These are phyloP conservation scores for Cheiracanthium punctorium DNA, from an alignment of 2,888 invertebrate species.

Conservation along the genomic window DNA sequence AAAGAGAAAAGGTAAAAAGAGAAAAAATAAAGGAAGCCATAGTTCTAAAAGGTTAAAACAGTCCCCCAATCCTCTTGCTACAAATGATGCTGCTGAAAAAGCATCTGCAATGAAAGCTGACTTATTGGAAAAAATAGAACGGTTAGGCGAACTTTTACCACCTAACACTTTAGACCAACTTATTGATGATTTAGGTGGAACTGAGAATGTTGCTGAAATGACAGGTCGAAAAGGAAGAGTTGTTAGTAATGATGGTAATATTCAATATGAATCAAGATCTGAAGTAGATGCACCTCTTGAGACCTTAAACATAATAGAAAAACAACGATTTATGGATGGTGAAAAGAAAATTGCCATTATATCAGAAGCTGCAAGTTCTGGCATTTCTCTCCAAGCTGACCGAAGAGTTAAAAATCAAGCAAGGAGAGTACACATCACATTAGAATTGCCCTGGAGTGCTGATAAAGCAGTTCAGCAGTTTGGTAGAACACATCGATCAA, in stretches of 20 bases:
- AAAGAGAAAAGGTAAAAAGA: constrained; percentile 71
- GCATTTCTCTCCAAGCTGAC: constrained; percentile 97
- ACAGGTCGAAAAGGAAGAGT: constrained; percentile 92
- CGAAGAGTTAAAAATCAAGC: constrained; percentile 93
- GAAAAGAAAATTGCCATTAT: constrained; percentile 98
- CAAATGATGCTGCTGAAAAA: constrained; percentile 67
- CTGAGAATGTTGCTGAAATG: constrained; percentile 99
- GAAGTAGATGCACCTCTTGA: constrained; percentile 97
- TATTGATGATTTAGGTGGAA: constrained; percentile 98
- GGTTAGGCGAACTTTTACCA: constrained; percentile 89
- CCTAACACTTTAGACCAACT: constrained; percentile 98
- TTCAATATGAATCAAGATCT: constrained; percentile 94
- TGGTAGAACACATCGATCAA: constrained; percentile 96
- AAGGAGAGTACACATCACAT: constrained; percentile 96
- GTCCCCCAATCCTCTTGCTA: constrained; percentile 50
- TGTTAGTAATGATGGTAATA: constrained; percentile 90
- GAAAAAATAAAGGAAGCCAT: constrained; percentile 62
- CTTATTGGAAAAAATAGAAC: constrained; percentile 88
- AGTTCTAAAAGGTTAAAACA: constrained; percentile 35
- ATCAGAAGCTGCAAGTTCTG: constrained; percentile 98
- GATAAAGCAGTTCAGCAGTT: constrained; percentile 99
- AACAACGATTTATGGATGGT: constrained; percentile 95
- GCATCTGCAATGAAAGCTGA: constrained; percentile 87
- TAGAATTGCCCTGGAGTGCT: constrained; percentile 99
- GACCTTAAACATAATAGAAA: constrained; percentile 93